Percentiles rank a stretch among this genome's conserved stretches.
phyloP scores from a whole-genome alignment of 2,888 invertebrate genomes.

The Acronicta leporina region DNA sequence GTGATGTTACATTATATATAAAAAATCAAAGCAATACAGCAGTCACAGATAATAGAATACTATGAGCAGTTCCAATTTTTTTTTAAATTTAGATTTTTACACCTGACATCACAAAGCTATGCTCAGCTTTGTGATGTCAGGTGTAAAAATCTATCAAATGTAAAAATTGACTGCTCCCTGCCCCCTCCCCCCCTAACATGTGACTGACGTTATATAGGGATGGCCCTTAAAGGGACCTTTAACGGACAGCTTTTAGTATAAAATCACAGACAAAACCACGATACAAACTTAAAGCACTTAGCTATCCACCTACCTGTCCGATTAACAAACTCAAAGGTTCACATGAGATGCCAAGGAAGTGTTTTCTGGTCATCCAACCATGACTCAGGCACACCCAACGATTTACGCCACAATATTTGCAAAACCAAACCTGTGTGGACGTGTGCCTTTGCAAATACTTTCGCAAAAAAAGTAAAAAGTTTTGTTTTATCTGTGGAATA shows the following conservation, averaged over 20 bases:
- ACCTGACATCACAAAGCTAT: no score
- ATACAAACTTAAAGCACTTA: not conserved
- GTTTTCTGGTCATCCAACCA: slow-evolving; percentile 72
- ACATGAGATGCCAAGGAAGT: slow-evolving; percentile 78
- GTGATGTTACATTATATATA: no score
- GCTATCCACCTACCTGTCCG: slow-evolving; percentile 47
- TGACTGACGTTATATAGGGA: no score
- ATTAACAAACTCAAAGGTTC: slow-evolving; percentile 79
- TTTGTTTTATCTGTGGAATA: slow-evolving; percentile 47
- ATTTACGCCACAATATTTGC: slow-evolving; percentile 83
- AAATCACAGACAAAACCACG: slow-evolving; percentile 21
- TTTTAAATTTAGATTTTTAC: no score
- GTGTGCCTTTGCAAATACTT: slow-evolving; percentile 63
- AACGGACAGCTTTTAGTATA: not conserved
- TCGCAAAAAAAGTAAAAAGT: slow-evolving; percentile 55
- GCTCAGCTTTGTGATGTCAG: no score
- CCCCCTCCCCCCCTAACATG: no score
- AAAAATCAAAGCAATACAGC: no score
- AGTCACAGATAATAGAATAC: no score
- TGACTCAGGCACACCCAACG: slow-evolving; percentile 77
- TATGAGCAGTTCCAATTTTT: no score
- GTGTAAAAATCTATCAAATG: no score
- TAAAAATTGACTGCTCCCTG: no score
- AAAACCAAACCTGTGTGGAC: slow-evolving; percentile 77
- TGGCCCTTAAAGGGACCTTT: no score